These are phyloP conservation scores for Callopanchax toddi DNA, from an alignment of 2,113 vertebrate genomes.

Conservation along the genomic window DNA sequence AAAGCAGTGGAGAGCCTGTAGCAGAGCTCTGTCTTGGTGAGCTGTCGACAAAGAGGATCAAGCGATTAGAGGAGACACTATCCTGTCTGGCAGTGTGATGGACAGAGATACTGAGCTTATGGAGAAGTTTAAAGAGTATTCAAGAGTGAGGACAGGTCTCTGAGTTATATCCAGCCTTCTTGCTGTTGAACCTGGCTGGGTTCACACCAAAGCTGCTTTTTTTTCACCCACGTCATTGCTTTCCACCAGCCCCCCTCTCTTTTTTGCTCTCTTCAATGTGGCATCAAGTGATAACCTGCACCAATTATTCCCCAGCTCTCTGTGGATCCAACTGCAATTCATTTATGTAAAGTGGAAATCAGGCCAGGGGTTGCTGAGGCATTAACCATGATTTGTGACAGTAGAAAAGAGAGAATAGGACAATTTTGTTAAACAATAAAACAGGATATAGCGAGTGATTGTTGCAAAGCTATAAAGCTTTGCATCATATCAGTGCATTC, in stretches of 20 bases:
- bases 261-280: neutral
- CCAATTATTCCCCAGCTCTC: neutral
- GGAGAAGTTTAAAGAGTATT: constrained; percentile 39
- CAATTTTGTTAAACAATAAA: neutral
- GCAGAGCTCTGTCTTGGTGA: constrained; percentile 38
- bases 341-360: neutral
- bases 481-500: neutral
- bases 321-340: neutral
- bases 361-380: neutral
- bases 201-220: neutral
- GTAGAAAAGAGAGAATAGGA: neutral
- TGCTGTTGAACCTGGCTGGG: neutral
- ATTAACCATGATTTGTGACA: neutral
- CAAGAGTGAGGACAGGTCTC: constrained; percentile 8
- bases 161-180: neutral
- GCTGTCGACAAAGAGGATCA: constrained; percentile 71
- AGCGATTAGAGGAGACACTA: constrained; percentile 63
- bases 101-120: constrained; percentile 50
- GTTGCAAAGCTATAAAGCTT: neutral
- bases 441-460: no score
- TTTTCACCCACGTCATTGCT: no score
- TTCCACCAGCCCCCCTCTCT: neutral
- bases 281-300: neutral
- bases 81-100: constrained; percentile 46
- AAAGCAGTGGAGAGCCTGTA: constrained; percentile 8